Conservation (phyloP, 2,113 vertebrate genomes). For the Anser brachyrhynchus region DNA sequence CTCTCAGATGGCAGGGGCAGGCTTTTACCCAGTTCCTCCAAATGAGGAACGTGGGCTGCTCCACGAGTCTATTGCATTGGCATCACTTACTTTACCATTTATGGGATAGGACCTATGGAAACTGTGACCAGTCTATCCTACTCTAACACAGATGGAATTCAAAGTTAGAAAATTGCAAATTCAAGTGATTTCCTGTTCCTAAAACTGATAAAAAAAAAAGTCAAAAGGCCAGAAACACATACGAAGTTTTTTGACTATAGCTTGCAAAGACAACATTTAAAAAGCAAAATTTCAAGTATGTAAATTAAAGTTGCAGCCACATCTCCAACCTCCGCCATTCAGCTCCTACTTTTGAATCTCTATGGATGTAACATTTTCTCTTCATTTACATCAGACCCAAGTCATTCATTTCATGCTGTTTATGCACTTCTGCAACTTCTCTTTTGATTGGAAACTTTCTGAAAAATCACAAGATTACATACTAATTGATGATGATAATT, state of each 20-base stretch:
- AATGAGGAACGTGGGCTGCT: not conserved
- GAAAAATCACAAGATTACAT: not conserved
- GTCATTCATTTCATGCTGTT: not conserved
- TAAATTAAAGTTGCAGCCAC: not conserved
- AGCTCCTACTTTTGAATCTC: not conserved
- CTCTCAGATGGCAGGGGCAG: not conserved
- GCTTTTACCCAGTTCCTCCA: not conserved
- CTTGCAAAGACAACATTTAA: not conserved
- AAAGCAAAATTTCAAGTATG: not conserved
- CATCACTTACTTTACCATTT: not conserved
- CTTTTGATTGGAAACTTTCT: not conserved
- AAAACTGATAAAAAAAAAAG: not conserved
- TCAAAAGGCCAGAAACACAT: not conserved
- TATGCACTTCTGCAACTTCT: not conserved
- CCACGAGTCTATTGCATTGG: not conserved
- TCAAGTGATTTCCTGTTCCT: not conserved
- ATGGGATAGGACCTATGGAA: not conserved
- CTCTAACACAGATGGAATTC: not conserved
- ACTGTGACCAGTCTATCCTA: not conserved
- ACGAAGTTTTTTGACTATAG: not conserved
- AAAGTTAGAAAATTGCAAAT: not conserved
- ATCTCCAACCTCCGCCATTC: not conserved
- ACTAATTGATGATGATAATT: constrained; percentile 74
- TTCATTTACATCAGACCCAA: not conserved
- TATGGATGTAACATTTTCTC: not conserved